Percentiles rank a stretch among this genome's conserved stretches.
Evolutionary conservation across 92 coral and sea anemone species (phyloP).

Genomic region (Siderastrea siderea): DNA sequence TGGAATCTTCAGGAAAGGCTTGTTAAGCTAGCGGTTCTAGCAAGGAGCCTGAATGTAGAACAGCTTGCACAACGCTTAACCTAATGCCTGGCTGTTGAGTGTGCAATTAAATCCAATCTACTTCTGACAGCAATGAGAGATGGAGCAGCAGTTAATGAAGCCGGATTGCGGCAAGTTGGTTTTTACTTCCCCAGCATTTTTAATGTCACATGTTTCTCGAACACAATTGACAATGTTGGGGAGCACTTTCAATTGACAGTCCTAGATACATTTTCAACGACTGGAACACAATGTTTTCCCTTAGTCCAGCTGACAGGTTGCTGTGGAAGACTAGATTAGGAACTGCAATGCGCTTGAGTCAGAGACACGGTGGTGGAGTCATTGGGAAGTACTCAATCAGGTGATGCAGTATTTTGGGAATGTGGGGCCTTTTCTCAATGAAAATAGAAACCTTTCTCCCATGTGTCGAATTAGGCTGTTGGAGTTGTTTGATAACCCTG

Average conservation of each 20-base stretch:
- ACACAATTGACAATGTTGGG: slow-evolving; percentile 74
- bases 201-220: slow-evolving; percentile 65
- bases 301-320: slow-evolving; percentile 74
- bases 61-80: slow-evolving; percentile 71
- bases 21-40: slow-evolving; percentile 64
- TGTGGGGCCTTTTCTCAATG: slow-evolving; percentile 70
- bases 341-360: slow-evolving; percentile 58
- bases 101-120: slow-evolving; percentile 47
- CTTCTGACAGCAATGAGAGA: slow-evolving; percentile 83
- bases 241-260: slow-evolving; percentile 69
- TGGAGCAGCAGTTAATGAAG: slow-evolving; percentile 79
- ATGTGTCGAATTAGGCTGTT: slow-evolving; percentile 2
- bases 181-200: slow-evolving; percentile 62
- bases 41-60: slow-evolving; percentile 65
- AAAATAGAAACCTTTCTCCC: slow-evolving; percentile 49
- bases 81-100: slow-evolving; percentile 75
- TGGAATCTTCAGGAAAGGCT: slow-evolving; percentile 73
- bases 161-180: slow-evolving; percentile 67
- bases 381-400: slow-evolving; percentile 46
- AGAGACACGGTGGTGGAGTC: slow-evolving; percentile 70
- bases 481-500: slow-evolving; percentile 49
- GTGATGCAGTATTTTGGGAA: slow-evolving; percentile 64
- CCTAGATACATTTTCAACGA: slow-evolving; percentile 74
- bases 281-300: slow-evolving; percentile 77
- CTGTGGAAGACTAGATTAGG: slow-evolving; percentile 80